phyloP scores from a whole-genome alignment of 2,113 vertebrate genomes.

The Hystrix cristata region DNA sequence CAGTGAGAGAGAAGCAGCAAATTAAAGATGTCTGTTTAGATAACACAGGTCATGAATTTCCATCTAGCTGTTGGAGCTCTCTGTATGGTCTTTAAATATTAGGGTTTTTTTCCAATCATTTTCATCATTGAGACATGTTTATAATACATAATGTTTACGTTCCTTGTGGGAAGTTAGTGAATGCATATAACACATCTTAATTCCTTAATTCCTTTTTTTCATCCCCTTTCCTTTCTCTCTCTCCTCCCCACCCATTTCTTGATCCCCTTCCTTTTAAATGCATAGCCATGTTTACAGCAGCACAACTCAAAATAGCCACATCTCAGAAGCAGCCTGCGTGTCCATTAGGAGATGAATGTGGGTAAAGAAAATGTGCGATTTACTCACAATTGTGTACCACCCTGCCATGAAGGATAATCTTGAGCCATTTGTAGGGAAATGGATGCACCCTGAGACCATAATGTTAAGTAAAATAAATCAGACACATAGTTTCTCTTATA shows the following conservation, averaged over 20 bases:
- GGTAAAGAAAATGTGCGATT: not conserved
- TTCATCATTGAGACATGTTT: not conserved
- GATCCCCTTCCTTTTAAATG: not conserved
- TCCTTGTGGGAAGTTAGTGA: not conserved
- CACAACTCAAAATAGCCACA: not conserved
- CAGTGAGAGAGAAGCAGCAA: not conserved
- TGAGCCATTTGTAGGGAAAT: not conserved
- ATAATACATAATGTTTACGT: not conserved
- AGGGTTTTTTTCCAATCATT: not conserved
- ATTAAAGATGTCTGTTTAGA: not conserved
- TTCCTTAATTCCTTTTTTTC: too few relatives aligned
- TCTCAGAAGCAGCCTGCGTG: not conserved
- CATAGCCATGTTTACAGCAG: not conserved
- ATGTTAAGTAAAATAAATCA: not conserved
- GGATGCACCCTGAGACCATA: not conserved
- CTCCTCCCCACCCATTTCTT: not conserved
- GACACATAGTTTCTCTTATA: not conserved
- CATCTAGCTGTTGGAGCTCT: not conserved
- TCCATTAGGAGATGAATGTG: not conserved
- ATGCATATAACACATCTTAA: not conserved
- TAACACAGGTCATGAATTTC: not conserved
- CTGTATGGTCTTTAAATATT: not conserved
- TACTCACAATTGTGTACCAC: not conserved
- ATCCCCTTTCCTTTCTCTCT: not conserved
- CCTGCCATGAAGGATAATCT: not conserved